Conservation (phyloP, 2,797 vertebrate genomes). For the Pangasius djambal region DNA sequence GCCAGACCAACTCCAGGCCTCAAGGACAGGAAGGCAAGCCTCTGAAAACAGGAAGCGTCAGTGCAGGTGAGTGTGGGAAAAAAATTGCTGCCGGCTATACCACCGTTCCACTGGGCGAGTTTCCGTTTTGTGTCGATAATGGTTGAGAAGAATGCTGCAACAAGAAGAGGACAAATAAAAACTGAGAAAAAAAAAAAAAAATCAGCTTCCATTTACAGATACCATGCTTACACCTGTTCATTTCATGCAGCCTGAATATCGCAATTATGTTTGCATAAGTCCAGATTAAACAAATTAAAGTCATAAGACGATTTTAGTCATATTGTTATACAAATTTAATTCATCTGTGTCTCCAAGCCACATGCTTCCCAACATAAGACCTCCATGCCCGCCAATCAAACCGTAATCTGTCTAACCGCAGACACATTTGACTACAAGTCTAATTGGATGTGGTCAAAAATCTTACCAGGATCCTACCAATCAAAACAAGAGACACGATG, state of each 20-base stretch:
- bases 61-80: slow-evolving; percentile 44
- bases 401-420: not conserved
- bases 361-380: not conserved
- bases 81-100: slow-evolving; percentile 78
- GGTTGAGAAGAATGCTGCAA: slow-evolving; percentile 66
- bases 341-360: not conserved
- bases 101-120: slow-evolving; percentile 88
- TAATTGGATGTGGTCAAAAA: not conserved
- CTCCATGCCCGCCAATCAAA: not conserved
- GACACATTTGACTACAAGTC: not conserved
- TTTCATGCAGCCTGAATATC: not conserved
- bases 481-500: not conserved
- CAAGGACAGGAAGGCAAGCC: slow-evolving; percentile 22
- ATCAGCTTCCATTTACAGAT: not conserved
- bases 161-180: not conserved
- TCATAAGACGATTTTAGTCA: not conserved
- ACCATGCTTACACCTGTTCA: not conserved
- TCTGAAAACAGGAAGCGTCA: slow-evolving; percentile 35
- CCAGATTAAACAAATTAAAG: not conserved
- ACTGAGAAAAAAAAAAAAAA: slow-evolving; percentile 12
- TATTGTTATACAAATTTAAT: not conserved
- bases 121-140: slow-evolving; percentile 84
- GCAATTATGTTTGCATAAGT: not conserved
- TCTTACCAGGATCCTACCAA: not conserved
- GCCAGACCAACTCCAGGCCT: slow-evolving; percentile 7